These are phyloP conservation scores for Schmidtea mediterranea DNA, from an alignment of 1,140 invertebrate genomes.

Conservation along the genomic window DNA sequence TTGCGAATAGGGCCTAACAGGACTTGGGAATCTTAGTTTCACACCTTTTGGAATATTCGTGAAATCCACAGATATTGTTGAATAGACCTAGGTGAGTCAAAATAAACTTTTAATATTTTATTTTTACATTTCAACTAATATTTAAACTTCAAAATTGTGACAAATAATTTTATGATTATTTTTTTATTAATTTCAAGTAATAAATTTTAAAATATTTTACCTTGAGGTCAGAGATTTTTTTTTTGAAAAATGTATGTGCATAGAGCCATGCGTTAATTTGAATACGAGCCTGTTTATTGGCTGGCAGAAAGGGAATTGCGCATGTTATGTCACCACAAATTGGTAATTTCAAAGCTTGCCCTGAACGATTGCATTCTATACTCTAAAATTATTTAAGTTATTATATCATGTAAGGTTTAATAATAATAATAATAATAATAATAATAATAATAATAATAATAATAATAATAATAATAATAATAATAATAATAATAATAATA, in stretches of 20 bases:
- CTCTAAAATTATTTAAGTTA: background rate
- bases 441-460: too few relatives aligned
- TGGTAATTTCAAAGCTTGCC: background rate
- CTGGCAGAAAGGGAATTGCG: background rate
- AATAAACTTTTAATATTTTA: background rate
- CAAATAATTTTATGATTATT: too few relatives aligned
- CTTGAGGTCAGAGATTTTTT: background rate
- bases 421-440: too few relatives aligned
- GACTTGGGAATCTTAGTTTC: background rate
- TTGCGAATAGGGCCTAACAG: background rate
- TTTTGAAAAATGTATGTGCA: background rate
- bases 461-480: too few relatives aligned
- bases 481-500: too few relatives aligned
- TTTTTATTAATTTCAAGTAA: too few relatives aligned
- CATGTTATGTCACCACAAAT: background rate
- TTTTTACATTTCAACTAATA: background rate
- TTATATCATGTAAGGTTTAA: too few relatives aligned
- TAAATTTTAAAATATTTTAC: background rate
- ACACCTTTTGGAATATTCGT: background rate
- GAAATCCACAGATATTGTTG: background rate
- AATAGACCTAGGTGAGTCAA: background rate
- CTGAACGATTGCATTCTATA: background rate
- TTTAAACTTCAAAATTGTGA: too few relatives aligned
- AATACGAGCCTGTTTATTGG: background rate
- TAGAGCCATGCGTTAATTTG: background rate